Evolutionary conservation across 2,797 vertebrate species (phyloP), one percentile per base, ranked within the genome.

Genomic region (Gymnothorax reevesii): DNA sequence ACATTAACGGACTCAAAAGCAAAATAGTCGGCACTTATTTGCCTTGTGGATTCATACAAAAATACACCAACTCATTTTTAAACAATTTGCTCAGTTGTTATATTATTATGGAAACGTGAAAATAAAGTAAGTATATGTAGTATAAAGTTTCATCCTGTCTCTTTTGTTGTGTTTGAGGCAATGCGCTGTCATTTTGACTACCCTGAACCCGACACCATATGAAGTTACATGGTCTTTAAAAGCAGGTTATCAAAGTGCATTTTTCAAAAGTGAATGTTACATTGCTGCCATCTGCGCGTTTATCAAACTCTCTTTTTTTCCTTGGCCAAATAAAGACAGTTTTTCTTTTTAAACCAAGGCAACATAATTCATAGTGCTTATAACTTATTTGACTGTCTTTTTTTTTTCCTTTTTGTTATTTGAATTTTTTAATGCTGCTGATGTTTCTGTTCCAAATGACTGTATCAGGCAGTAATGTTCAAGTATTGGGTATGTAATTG

Each of bases 401-500:
- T 88, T 88, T 52, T 88, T 88, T 84, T 86, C 71, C 82, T 88
- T 85, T 88, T 84, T 4, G 12, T 12, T 52, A 83, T 84, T 89
- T 79, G 64, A 69, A 85, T 88, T 85, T 90, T 73, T 87, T 88
- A 88, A 84, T 80, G 91, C 93, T 93, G 90, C 92, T 95, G 90
- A 92, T 91, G 66, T 91, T 89, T 92, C 85, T 90, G 57, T 88
- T 66, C 90, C 90, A 87, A 85, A 84, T 59, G 87, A 88, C 89
- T 90, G 84, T 93, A 92, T 92, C 91, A 96, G 95, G 92, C 92
- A 88, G 75, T 95, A 92, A 93, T 94, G 91, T 94, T 95, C 93
- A 94, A 92, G 91, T 91, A 95, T 83, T 95, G 94, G 95, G 95
- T 95, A 95, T 93, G 95, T 95, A 95, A 94, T 88, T 73, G 84